Base-by-base conservation (phyloP, 2,113 vertebrate species). In the Psophia crepitans region DNA sequence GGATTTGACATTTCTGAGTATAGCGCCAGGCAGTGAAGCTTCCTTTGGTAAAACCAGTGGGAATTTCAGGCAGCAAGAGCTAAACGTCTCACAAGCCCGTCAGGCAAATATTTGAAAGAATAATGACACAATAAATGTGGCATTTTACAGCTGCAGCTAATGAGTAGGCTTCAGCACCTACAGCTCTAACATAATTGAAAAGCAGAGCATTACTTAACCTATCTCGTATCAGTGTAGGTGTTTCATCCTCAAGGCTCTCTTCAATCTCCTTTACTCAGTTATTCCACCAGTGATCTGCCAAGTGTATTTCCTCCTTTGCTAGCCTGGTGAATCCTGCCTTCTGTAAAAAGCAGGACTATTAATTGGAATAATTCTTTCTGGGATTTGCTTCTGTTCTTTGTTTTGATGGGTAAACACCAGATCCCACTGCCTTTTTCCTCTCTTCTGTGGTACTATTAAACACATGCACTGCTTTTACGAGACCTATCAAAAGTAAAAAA, bases 21-120 rank as follows among this genome's bases (percentile, higher is more conserved):
- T 6, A 71, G 54, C 87, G 33, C 11, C 41, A 54, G 46, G 69
- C 43, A 84, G 33, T 87, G 23, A 90, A 75, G n/a, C 5, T 41
- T 84, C 73, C 84, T 94, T 71, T 79, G 48, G 74, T 56, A 94
- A 84, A 95, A 74, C 15, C 19, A 61, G 76, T 71, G 69, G 33
- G 48, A 85, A 89, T 89, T 89, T 89, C 74, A 89, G 57, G 26
- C 22, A 91, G 41, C 1, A 2, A 89, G 46, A 89, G 21, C 70
- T 83, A 96, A 97, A 89, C 7, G 0, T 78, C 73, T 87, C 64
- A 77, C 44, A 95, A 91, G 48, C 61, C 80, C 89, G 85, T 84
- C 32, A 44, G 91, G 79, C 76, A 96, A 94, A 96, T 89, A 94
- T 66, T 91, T 93, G 54, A 94, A 91, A 96, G 93, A 89, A 94